Percentiles rank a stretch among this genome's conserved stretches.
Evolutionary conservation across 1,140 invertebrate species (phyloP).

Genomic region (Bradynema listronoti): DNA sequence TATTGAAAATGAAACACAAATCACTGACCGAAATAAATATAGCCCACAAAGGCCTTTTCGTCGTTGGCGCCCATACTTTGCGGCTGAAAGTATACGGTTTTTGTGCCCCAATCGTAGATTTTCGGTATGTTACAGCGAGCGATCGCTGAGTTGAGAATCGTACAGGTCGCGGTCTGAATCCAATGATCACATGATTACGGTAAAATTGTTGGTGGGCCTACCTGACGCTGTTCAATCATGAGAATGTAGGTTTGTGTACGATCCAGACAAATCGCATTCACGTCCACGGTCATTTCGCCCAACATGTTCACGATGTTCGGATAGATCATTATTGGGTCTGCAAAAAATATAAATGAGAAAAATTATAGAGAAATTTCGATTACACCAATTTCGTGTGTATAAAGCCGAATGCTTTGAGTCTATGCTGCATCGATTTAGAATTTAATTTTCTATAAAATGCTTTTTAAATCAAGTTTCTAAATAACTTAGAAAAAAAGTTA

Average conservation of each 20-base stretch:
- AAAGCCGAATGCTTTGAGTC: too few species aligned
- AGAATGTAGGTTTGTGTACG: slow-evolving; percentile 53
- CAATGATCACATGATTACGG: not conserved
- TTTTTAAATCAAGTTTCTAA: too few species aligned
- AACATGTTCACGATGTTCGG: slow-evolving; percentile 58
- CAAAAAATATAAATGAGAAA: slow-evolving; percentile 1
- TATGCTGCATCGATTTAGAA: too few species aligned
- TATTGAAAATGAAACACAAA: too few species aligned
- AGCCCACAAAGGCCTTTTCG: slow-evolving; percentile 57
- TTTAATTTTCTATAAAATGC: too few species aligned
- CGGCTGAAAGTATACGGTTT: slow-evolving; percentile 58
- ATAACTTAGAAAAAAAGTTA: too few species aligned
- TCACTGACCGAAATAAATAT: slow-evolving; percentile 54
- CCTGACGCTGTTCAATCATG: slow-evolving; percentile 57
- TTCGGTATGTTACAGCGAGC: slow-evolving; percentile 54
- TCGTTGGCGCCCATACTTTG: slow-evolving; percentile 57
- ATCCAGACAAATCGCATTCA: slow-evolving; percentile 56
- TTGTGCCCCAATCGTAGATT: slow-evolving; percentile 58
- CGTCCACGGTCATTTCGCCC: slow-evolving; percentile 57
- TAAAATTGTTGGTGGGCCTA: slow-evolving; percentile 13
- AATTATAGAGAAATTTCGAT: not conserved
- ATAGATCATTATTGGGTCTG: slow-evolving; percentile 56
- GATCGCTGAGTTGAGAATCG: slow-evolving; percentile 50
- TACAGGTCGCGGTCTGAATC: slow-evolving; percentile 52
- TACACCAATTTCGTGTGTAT: too few species aligned